These are phyloP conservation scores for Patiria pectinifera DNA, from an alignment of 53 echinoderm and acorn worm species.

Conservation along the genomic window DNA sequence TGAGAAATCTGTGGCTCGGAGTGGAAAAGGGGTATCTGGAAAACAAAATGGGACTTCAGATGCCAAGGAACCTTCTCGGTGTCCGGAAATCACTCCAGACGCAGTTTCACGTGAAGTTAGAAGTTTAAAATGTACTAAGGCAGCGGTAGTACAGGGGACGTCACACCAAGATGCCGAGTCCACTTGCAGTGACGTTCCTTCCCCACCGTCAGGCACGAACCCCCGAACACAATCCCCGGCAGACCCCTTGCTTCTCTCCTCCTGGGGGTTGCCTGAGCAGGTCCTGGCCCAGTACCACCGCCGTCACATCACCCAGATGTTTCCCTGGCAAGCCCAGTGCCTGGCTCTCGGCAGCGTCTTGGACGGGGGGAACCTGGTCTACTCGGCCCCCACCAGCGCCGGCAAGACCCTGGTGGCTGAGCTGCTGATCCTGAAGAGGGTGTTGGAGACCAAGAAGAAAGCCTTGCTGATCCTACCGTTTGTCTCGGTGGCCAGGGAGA, in stretches of 20 bases:
- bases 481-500: conserved; percentile 95
- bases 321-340: conserved; percentile 97
- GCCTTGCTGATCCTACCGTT: conserved; percentile 95
- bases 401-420: conserved; percentile 99
- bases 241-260: conserved; percentile 86
- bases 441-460: conserved; percentile 96
- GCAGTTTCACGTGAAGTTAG: neutral
- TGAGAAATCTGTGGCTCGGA: neutral
- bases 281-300: conserved; percentile 90
- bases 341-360: conserved; percentile 77
- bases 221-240: conserved; percentile 65
- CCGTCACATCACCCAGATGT: conserved; percentile 87
- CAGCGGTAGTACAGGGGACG: neutral
- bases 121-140: neutral
- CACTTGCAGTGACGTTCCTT: neutral
- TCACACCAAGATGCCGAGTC: neutral
- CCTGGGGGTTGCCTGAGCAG: conserved; percentile 91
- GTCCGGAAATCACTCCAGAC: neutral
- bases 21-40: neutral
- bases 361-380: conserved; percentile 94
- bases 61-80: neutral
- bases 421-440: conserved; percentile 89
- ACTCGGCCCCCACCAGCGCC: conserved; percentile 98
- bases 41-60: neutral
- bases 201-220: conserved; percentile 51